Conservation (phyloP, 2,888 invertebrate genomes). For the Spialia ferax region DNA sequence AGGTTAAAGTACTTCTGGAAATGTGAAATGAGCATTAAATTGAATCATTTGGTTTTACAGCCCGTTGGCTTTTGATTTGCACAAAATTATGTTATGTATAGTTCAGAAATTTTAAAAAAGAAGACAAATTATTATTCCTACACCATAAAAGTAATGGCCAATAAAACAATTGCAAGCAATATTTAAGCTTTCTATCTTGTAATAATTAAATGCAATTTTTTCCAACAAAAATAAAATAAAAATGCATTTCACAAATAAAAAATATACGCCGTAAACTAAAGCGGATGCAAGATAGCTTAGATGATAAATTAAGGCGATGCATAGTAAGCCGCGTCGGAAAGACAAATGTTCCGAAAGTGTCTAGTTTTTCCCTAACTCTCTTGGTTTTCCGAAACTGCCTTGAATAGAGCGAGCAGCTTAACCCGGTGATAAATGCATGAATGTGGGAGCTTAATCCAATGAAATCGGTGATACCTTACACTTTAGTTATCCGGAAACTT, state of each 20-base stretch:
- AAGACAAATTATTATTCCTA: too few species aligned
- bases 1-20: too few species aligned
- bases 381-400: slow-evolving; percentile 25
- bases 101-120: too few species aligned
- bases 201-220: too few species aligned
- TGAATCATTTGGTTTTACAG: too few species aligned
- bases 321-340: slow-evolving; percentile 24
- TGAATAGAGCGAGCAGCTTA: slow-evolving; percentile 29
- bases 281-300: slow-evolving; percentile 18
- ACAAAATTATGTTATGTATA: too few species aligned
- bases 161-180: too few species aligned
- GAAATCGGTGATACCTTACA: slow-evolving; percentile 17
- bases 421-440: slow-evolving; percentile 33
- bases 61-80: too few species aligned
- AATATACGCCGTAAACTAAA: slow-evolving; percentile 17
- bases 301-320: slow-evolving; percentile 38
- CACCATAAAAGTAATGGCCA: too few species aligned
- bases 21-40: too few species aligned
- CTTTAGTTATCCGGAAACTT: slow-evolving; percentile 14
- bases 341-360: slow-evolving; percentile 33
- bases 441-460: slow-evolving; percentile 34
- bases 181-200: too few species aligned
- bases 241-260: not conserved
- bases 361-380: slow-evolving; percentile 28
- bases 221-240: not conserved